Percentiles rank a stretch among this genome's conserved stretches.
phyloP scores from a whole-genome alignment of 2,113 vertebrate species.

The Edolisoma coerulescens region DNA sequence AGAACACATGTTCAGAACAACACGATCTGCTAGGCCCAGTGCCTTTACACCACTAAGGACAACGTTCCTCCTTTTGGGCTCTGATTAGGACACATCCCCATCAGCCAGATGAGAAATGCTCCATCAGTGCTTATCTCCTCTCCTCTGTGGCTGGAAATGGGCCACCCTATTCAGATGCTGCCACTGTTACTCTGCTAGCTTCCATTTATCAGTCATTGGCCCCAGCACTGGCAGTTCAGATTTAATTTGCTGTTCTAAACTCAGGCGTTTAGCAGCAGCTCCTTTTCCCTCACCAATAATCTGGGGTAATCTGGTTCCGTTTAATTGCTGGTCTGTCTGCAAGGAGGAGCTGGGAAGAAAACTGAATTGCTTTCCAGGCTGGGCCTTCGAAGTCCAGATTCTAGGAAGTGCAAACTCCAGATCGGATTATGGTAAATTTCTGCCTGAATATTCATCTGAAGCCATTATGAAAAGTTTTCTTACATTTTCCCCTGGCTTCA shows the following conservation, averaged over 20 bases:
- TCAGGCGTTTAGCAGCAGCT: neutral
- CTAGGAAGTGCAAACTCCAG: neutral
- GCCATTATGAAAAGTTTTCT: neutral
- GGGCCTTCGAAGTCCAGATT: neutral
- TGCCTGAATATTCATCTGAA: neutral
- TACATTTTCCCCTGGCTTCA: neutral
- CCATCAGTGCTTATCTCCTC: slow-evolving; percentile 9
- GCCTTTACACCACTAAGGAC: neutral
- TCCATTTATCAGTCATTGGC: neutral
- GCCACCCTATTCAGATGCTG: neutral
- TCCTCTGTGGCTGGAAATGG: neutral
- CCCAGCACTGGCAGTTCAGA: neutral
- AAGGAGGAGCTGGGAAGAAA: neutral
- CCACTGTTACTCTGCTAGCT: neutral
- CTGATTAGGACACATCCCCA: neutral
- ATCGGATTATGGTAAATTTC: neutral
- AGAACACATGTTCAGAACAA: slow-evolving; percentile 21
- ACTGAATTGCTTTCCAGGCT: neutral
- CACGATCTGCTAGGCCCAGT: neutral
- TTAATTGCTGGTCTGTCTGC: neutral
- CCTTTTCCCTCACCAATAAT: neutral
- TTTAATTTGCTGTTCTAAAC: slow-evolving; percentile 23
- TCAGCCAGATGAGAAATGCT: neutral
- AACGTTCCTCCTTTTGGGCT: neutral
- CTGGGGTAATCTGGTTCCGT: neutral